Base-by-base conservation (phyloP, 2,888 invertebrate species). In the Nemapogon koenigi region DNA sequence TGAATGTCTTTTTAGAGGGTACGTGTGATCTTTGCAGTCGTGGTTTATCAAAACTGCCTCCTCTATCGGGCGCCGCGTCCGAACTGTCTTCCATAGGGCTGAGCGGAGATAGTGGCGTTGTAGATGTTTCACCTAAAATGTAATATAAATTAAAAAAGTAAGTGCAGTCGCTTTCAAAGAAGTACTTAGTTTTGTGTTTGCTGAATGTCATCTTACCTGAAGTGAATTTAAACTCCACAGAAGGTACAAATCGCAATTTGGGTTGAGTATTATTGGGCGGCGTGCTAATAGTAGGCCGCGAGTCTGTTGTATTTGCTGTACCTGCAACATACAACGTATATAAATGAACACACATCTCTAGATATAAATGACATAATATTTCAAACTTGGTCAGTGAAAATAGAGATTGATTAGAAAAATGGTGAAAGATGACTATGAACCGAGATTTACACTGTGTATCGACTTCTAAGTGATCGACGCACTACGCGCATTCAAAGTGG, bases 1-100 rank as follows among this genome's bases (percentile, higher is more conserved):
- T 86, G 72, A 97, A 97, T 0, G 96, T 96, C 70, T 94, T 95
- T 52, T 96, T 85, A 53, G 94, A 96, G 57, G 94, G 95, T 22
- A 94, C 95, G 70, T 94, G 96, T 38, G 94, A 89, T 14, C 97
- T 83, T 59, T 97, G 97, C 40, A 97, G 81, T 3, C 94, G 81
- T 19, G 89, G 88, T 57, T 81, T 57, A 14, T 85, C 86, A 1
- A 84, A 86, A 53, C 37, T 86, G 86, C 49, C 86, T 85, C 48
- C 86, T 86, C 28, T 76, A 15, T 15, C 4, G 16, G 27, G 16
- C 86, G 61, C 86, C 2, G 31, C 38, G 19, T 31, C 32, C 7
- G 38, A 86, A 50, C 46, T 36, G 41, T 43, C 14, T 40, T 86
- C 87, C 26, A 75, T 83, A 17, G 86, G 87, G 60, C 86, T 87